Percentiles rank a stretch among this genome's conserved stretches.
phyloP scores from a whole-genome alignment of 2,113 vertebrate species.

The Pterocles burchelli region DNA sequence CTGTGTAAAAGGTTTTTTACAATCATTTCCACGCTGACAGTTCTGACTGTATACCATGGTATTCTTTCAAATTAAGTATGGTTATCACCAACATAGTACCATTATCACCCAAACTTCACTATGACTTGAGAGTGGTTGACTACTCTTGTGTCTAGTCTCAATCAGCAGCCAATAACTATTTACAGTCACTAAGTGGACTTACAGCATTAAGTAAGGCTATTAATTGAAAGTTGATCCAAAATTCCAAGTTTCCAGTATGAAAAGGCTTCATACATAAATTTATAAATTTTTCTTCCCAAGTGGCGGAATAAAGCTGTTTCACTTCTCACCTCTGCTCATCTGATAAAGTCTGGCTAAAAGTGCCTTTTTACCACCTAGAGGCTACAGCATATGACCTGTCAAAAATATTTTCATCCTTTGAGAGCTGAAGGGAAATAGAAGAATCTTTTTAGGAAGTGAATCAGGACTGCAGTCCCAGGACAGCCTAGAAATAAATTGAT shows the following conservation, averaged over 20 bases:
- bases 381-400: background rate
- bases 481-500: background rate
- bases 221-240: background rate
- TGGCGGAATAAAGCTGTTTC: background rate
- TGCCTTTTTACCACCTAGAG: background rate
- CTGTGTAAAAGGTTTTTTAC: background rate
- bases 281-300: background rate
- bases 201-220: background rate
- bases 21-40: background rate
- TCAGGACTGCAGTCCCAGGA: background rate
- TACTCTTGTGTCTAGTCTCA: background rate
- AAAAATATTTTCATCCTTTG: background rate
- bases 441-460: background rate
- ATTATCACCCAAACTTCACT: background rate
- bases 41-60: background rate
- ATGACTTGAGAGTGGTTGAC: background rate
- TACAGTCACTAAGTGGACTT: background rate
- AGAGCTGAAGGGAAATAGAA: background rate
- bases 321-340: background rate
- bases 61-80: background rate
- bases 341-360: background rate
- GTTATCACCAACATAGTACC: background rate
- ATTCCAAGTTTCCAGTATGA: background rate
- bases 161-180: background rate
- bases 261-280: background rate